Evolutionary conservation across 2,113 vertebrate genomes (phyloP).

Genomic region (Motacilla alba): DNA sequence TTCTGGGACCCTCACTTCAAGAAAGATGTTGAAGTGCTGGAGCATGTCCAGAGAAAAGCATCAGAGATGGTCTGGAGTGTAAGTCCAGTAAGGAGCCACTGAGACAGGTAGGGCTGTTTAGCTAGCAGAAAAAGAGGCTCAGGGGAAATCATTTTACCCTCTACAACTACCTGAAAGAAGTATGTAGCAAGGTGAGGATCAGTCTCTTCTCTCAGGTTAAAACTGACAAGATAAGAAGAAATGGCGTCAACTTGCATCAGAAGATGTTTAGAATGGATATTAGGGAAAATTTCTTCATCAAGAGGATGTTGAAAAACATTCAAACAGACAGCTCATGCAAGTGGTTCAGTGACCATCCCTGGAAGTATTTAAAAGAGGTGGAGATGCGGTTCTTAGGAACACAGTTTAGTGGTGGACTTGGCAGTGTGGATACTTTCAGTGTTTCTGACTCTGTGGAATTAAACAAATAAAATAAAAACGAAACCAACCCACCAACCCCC

Average conservation of each 20-base stretch:
- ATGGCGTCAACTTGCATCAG: background rate
- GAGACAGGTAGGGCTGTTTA: background rate
- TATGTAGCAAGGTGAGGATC: fast-evolving
- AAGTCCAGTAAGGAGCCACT: background rate
- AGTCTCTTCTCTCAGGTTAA: background rate
- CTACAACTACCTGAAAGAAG: background rate
- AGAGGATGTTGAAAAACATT: background rate
- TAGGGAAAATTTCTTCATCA: background rate
- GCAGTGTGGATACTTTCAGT: background rate
- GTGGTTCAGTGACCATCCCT: background rate
- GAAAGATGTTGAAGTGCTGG: background rate
- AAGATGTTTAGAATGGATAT: background rate
- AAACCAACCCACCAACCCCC: fast-evolving
- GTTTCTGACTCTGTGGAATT: background rate
- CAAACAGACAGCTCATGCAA: background rate
- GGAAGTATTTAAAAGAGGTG: background rate
- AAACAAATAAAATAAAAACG: background rate
- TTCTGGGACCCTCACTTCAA: background rate
- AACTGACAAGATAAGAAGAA: background rate
- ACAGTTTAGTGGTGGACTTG: background rate
- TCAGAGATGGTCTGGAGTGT: background rate
- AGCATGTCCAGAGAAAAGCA: background rate
- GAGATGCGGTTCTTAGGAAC: background rate
- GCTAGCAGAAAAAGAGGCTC: background rate
- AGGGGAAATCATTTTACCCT: no score